Percentiles rank a stretch among this genome's conserved stretches.
Conservation (phyloP, 2,797 vertebrate genomes). For the Xyrichtys novacula region DNA sequence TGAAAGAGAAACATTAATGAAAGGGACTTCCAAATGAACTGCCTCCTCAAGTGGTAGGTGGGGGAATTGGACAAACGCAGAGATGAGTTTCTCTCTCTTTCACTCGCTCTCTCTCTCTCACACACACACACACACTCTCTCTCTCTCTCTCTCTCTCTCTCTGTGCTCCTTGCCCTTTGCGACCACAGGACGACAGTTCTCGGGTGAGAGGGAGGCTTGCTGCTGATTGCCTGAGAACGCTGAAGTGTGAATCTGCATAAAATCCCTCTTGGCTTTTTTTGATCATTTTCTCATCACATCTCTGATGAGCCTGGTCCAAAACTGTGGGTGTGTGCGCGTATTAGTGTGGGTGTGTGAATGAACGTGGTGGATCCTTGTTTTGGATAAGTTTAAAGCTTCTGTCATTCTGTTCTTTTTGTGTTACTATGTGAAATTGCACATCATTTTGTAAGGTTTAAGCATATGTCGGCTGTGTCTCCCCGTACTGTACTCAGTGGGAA, state of each 20-base stretch:
- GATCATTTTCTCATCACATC: conserved; percentile 74
- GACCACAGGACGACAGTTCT: conserved; percentile 68
- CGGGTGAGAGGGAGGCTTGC: conserved; percentile 64
- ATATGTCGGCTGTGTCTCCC: conserved; percentile 24
- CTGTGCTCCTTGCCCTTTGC: conserved; percentile 63
- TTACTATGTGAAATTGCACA: background rate
- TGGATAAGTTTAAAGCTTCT: conserved; percentile 7
- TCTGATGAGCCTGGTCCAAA: conserved; percentile 68
- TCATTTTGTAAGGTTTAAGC: conserved; percentile 4
- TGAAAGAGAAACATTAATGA: conserved; percentile 84
- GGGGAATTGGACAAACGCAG: conserved; percentile 61
- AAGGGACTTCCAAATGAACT: conserved; percentile 81
- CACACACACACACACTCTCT: background rate
- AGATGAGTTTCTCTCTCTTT: conserved; percentile 50
- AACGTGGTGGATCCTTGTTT: conserved; percentile 3
- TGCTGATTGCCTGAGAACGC: conserved; percentile 78
- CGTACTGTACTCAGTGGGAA: conserved; percentile 36
- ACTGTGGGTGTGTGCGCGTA: conserved; percentile 23
- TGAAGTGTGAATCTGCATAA: conserved; percentile 78
- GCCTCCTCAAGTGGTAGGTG: conserved; percentile 68
- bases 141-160: conserved; percentile 21
- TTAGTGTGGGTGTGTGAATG: conserved; percentile 2
- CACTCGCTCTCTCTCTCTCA: too few relatives aligned
- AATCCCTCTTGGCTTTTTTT: conserved; percentile 69
- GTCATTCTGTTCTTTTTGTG: too few relatives aligned